Conservation (phyloP, 2,888 invertebrate genomes). For the Sialis fuliginosa region DNA sequence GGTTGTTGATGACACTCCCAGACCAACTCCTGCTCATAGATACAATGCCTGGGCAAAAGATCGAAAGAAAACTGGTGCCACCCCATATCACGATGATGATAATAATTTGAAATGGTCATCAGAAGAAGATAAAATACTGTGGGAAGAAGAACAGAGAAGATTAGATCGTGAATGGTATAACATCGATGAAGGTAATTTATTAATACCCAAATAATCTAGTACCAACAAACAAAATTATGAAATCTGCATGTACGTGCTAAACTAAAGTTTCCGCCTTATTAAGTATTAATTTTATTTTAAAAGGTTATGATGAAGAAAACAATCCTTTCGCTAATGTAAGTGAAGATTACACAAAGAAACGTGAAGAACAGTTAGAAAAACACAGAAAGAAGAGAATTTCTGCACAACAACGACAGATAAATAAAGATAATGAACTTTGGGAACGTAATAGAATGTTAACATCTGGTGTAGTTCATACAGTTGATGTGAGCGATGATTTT, state of each 20-base stretch:
- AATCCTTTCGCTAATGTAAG: conserved; percentile 83
- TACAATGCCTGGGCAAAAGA: conserved; percentile 64
- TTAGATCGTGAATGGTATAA: conserved; percentile 95
- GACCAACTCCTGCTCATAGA: conserved; percentile 76
- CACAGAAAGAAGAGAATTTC: conserved; percentile 82
- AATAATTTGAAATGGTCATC: conserved; percentile 35
- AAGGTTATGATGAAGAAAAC: conserved; percentile 73
- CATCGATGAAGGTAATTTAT: conserved; percentile 58
- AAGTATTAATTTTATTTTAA: neutral
- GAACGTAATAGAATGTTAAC: conserved; percentile 96
- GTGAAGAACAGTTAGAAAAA: conserved; percentile 84
- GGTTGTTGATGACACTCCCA: conserved; percentile 48
- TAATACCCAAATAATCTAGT: neutral
- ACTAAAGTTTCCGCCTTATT: no score
- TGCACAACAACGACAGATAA: conserved; percentile 90
- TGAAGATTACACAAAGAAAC: conserved; percentile 82
- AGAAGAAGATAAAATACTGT: conserved; percentile 59
- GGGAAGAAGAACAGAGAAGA: conserved; percentile 82
- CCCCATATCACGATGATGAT: conserved; percentile 31
- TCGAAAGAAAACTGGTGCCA: conserved; percentile 44
- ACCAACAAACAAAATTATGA: no score
- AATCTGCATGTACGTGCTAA: no score
- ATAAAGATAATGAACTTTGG: conserved; percentile 97
- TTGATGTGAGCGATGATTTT: conserved; percentile 78
- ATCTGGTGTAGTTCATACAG: conserved; percentile 79